Evolutionary conservation across 2,797 vertebrate genomes (phyloP).

Genomic region (Poecilia gillii): DNA sequence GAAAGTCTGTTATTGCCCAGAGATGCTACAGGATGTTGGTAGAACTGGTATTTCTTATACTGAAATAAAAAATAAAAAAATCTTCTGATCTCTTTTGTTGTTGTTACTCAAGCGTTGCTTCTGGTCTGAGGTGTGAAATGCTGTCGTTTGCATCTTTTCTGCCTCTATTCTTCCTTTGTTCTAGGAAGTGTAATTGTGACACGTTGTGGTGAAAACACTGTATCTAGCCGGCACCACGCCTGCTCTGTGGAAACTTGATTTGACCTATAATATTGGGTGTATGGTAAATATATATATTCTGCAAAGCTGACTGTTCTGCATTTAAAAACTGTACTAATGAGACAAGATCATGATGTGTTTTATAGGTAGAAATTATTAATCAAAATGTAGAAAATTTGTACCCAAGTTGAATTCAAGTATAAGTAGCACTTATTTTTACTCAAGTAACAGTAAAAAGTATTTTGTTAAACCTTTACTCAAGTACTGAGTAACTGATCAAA

Average conservation of each 20-base stretch:
- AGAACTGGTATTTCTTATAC: background rate
- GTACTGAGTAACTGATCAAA: too few species aligned
- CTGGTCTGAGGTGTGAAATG: slow-evolving; percentile 27
- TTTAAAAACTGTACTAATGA: background rate
- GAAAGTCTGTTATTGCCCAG: background rate
- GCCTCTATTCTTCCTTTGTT: background rate
- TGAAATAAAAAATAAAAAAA: background rate
- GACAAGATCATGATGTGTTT: background rate
- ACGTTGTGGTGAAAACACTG: slow-evolving; percentile 24
- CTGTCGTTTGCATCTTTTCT: background rate
- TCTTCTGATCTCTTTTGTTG: background rate
- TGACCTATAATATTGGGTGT: background rate
- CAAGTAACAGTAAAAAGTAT: too few species aligned
- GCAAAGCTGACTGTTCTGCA: background rate
- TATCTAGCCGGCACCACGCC: background rate
- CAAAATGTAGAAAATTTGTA: background rate
- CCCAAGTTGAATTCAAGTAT: too few species aligned
- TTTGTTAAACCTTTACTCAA: too few species aligned
- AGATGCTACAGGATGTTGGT: background rate
- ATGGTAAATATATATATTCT: too few species aligned
- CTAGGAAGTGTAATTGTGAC: slow-evolving; percentile 33
- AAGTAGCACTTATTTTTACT: too few species aligned
- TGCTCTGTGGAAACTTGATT: background rate
- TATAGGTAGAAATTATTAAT: background rate
- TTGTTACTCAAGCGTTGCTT: background rate